Percentiles rank a stretch among this genome's conserved stretches.
Evolutionary conservation across 1,140 invertebrate genomes (phyloP).

Genomic region (Grapholita molesta): DNA sequence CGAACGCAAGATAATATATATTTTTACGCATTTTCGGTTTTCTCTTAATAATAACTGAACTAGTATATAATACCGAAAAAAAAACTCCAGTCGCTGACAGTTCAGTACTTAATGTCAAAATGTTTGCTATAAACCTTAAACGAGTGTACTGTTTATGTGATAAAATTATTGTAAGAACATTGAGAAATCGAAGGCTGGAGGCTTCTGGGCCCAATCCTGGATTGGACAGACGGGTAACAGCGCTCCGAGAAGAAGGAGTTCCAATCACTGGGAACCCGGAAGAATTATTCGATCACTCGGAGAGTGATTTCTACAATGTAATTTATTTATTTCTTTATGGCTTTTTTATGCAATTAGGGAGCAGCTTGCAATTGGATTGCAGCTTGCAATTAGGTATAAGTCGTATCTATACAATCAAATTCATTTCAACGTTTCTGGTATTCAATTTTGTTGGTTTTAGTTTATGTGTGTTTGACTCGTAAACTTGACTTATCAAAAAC

Average conservation of each 20-base stretch:
- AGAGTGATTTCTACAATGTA: conserved; percentile 60
- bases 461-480: too few relatives aligned
- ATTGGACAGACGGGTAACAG: conserved; percentile 48
- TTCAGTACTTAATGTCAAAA: conserved; percentile 26
- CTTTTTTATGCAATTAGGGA: background rate
- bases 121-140: conserved; percentile 47
- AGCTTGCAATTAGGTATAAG: too few relatives aligned
- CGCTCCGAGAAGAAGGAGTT: conserved; percentile 49
- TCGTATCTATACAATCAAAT: too few relatives aligned
- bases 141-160: conserved; percentile 42
- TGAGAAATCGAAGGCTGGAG: conserved; percentile 40
- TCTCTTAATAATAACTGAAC: too few relatives aligned
- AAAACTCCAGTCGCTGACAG: background rate
- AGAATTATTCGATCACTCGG: conserved; percentile 58
- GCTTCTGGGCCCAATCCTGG: conserved; percentile 47
- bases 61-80: too few relatives aligned
- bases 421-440: too few relatives aligned
- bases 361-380: background rate
- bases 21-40: too few relatives aligned
- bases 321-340: background rate
- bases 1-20: too few relatives aligned
- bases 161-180: conserved; percentile 49
- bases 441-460: too few relatives aligned
- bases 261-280: conserved; percentile 52
- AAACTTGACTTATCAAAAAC: too few relatives aligned